These are phyloP conservation scores for Rambutsinella grinnellia DNA, from an alignment of 2,888 invertebrate species.

Conservation along the genomic window DNA sequence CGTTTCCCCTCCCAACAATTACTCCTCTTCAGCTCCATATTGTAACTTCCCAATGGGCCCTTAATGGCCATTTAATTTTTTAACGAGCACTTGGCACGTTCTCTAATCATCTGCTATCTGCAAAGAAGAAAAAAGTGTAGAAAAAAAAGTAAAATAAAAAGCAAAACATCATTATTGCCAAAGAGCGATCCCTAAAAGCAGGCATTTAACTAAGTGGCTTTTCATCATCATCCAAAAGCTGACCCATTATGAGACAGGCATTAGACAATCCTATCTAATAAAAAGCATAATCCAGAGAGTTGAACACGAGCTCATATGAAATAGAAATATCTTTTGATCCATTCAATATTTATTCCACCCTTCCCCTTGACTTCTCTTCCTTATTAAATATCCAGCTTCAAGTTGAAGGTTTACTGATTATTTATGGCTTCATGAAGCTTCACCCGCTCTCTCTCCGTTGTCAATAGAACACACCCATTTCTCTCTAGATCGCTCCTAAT, in stretches of 20 bases:
- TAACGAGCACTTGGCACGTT: conserved; percentile 19
- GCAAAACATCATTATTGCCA: not conserved
- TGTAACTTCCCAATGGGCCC: conserved; percentile 1
- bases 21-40: not conserved
- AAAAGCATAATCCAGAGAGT: no score
- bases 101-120: not conserved
- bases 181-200: not conserved
- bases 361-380: no score
- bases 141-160: not conserved
- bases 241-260: conserved; percentile 27
- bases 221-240: conserved; percentile 7
- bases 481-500: no score
- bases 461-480: no score
- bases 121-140: not conserved
- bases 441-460: no score
- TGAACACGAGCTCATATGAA: no score
- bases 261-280: conserved; percentile 19
- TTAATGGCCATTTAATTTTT: conserved; percentile 30
- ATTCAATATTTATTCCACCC: no score
- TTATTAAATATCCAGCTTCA: no score
- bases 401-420: no score
- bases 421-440: no score
- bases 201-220: not conserved
- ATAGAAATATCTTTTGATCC: no score
- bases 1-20: not conserved